Conservation (phyloP, 2,797 vertebrate genomes). For the Pachyuromys duprasi region DNA sequence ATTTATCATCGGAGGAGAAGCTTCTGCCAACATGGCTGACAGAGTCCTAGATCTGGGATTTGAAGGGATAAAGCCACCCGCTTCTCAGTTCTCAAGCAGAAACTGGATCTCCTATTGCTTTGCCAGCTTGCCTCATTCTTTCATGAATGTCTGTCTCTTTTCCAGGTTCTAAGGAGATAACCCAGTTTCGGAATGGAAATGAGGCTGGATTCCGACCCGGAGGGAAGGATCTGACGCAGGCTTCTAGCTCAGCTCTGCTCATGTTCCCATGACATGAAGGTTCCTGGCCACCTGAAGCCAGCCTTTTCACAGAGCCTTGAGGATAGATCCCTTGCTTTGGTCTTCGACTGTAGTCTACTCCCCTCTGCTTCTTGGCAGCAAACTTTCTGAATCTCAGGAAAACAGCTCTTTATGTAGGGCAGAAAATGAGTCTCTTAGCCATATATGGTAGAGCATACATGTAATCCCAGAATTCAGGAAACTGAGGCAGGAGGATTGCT, state of each 20-base stretch:
- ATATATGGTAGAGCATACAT: background rate
- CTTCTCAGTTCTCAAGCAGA: constrained; percentile 18
- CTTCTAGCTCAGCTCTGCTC: background rate
- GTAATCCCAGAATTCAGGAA: background rate
- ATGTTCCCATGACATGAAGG: background rate
- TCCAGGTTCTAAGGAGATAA: background rate
- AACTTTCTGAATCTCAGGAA: constrained; percentile 25
- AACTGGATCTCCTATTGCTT: background rate
- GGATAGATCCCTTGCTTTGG: background rate
- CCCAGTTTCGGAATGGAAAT: background rate
- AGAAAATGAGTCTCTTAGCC: background rate
- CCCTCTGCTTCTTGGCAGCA: background rate
- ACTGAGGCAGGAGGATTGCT: background rate
- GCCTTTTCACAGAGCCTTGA: background rate
- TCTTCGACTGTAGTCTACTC: background rate
- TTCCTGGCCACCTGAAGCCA: background rate
- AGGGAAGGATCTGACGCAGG: background rate
- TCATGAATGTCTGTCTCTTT: constrained; percentile 1
- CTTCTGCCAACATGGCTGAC: background rate
- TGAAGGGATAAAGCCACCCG: background rate
- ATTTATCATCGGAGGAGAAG: background rate
- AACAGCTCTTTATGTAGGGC: background rate
- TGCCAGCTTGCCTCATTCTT: background rate
- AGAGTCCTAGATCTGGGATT: background rate
- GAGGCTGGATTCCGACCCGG: background rate